A percentile compares a stretch with the other conserved stretches of the same genome.
phyloP scores from a whole-genome alignment of 1,140 invertebrate species.

The Bombyx mandarina region DNA sequence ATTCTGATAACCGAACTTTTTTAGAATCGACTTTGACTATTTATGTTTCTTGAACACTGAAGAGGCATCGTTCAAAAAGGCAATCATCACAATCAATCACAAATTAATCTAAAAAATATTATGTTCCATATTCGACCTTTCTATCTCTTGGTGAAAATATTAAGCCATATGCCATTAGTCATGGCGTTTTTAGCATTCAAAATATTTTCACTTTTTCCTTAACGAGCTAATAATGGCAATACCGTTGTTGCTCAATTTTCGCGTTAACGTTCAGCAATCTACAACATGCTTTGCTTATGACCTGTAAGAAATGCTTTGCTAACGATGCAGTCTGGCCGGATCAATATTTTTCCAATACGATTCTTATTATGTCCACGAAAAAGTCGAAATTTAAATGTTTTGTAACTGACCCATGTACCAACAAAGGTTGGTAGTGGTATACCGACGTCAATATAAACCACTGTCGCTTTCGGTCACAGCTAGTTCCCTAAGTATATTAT shows the following conservation, averaged over 20 bases:
- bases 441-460: slow-evolving; percentile 60
- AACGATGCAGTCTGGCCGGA: slow-evolving; percentile 7
- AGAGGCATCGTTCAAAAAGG: too few species aligned
- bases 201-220: too few species aligned
- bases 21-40: too few species aligned
- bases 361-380: slow-evolving; percentile 23
- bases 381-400: slow-evolving; percentile 36
- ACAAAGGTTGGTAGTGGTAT: slow-evolving; percentile 51
- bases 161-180: too few species aligned
- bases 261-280: slow-evolving; percentile 39
- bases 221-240: too few species aligned
- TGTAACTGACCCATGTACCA: slow-evolving; percentile 30
- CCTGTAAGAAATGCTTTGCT: slow-evolving; percentile 18
- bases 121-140: too few species aligned
- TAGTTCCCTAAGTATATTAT: slow-evolving; percentile 60
- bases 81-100: too few species aligned
- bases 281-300: slow-evolving; percentile 21
- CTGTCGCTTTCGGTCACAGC: slow-evolving; percentile 57
- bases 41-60: too few species aligned
- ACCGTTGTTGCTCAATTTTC: slow-evolving; percentile 40
- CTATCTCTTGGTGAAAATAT: too few species aligned
- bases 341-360: slow-evolving; percentile 8
- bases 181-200: too few species aligned
- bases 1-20: too few species aligned
- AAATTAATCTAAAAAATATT: too few species aligned